These are phyloP conservation scores for Xiphorhynchus erythropygius DNA, from an alignment of 2,797 vertebrate species.

Conservation along the genomic window DNA sequence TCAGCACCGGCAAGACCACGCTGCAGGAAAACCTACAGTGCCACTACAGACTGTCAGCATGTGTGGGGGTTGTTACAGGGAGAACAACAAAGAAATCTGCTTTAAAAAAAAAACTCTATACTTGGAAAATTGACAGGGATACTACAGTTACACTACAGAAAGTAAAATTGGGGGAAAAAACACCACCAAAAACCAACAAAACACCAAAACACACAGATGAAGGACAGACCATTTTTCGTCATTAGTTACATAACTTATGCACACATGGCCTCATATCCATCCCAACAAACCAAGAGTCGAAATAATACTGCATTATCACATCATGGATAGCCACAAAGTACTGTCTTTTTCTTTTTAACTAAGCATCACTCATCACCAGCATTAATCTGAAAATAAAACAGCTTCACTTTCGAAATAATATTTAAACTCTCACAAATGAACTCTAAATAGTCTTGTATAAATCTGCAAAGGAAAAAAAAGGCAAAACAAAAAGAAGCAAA, in stretches of 20 bases:
- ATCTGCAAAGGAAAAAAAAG: conserved; percentile 67
- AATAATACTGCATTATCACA: conserved; percentile 4
- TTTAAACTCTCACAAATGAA: conserved; percentile 70
- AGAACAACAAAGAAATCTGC: conserved; percentile 60
- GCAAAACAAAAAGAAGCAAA: conserved; percentile 65
- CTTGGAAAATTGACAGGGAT: background rate
- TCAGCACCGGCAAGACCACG: conserved; percentile 53
- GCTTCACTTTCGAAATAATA: conserved; percentile 61
- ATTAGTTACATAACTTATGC: background rate
- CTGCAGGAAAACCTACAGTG: conserved; percentile 58
- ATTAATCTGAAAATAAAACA: conserved; percentile 43
- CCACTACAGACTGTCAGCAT: conserved; percentile 61
- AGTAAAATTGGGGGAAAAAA: background rate
- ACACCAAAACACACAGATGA: background rate
- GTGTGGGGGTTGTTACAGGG: conserved; percentile 60
- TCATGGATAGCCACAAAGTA: background rate
- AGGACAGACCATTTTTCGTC: background rate
- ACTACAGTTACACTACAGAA: background rate
- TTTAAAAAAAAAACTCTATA: background rate
- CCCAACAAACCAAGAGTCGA: background rate
- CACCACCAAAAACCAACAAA: too few relatives aligned
- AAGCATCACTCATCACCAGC: background rate
- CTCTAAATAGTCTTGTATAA: conserved; percentile 74
- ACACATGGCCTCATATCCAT: background rate
- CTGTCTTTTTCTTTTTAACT: background rate